Evolutionary conservation across 2,888 invertebrate species (phyloP), one percentile per base, ranked within the genome.

Genomic region (Anagyrus pseudococci): DNA sequence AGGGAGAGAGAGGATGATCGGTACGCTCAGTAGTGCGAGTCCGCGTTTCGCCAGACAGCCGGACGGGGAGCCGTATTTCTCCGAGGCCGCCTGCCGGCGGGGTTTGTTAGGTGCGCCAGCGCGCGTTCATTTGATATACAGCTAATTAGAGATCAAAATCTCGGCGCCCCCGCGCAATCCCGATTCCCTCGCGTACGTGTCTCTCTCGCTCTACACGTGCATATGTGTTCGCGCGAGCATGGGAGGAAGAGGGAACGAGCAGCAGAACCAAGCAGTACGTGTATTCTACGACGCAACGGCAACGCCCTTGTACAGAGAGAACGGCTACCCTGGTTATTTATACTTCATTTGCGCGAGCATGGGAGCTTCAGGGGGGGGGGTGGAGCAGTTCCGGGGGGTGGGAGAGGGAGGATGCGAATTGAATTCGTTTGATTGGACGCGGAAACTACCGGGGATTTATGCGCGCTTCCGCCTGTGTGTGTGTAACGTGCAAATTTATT

Each of bases 141-240:
- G 78, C 78, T 79, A 79, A 80, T 79, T 78, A 77, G 74, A 78
- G 79, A 79, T 80, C 76, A 73, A 75, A 79, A 80, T 79, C 78
- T 54, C 49, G 26, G 48, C 25, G 23, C 49, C 29, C 19, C 50
- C 19, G 37, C 6, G n/a, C n/a, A n/a, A n/a, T n/a, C n/a, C n/a
- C n/a, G n/a, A n/a, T n/a, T n/a, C n/a, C n/a, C n/a, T n/a, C 17
- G 48, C 29, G 48, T 13, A 48, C 25, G 19, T 13, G 23, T 33
- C 41, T 22, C 20, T 50, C 20, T 50, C 10, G 1, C 13, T 50
- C 19, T 50, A 1, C n/a, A 2, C 19, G 7, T 33, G 17, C 8
- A 13, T 40, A 40, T 46, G 13, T 23, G 20, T 46, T 8, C 20
- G 46, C 23, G 1, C 23, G 46, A 3, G 22, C 4, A 6, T 15